Percentiles rank a stretch among this genome's conserved stretches.
These are phyloP conservation scores for Poeciliopsis retropinna DNA, from an alignment of 2,113 vertebrate genomes.

Conservation along the genomic window DNA sequence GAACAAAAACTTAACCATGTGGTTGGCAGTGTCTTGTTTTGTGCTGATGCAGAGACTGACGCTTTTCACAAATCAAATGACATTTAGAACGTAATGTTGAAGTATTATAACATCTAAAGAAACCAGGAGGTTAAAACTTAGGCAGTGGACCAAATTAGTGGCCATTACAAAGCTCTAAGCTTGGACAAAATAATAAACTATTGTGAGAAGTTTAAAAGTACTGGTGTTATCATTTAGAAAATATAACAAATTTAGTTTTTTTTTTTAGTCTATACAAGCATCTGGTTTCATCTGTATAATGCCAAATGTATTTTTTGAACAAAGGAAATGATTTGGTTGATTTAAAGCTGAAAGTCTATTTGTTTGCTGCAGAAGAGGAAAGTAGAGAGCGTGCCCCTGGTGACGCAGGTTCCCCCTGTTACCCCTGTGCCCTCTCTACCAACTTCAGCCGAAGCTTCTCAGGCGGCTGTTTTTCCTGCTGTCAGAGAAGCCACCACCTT, in stretches of 20 bases:
- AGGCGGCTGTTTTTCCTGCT: conserved; percentile 85
- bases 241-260: background rate
- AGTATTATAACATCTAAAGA: too few relatives aligned
- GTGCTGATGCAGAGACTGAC: too few relatives aligned
- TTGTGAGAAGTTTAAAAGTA: too few relatives aligned
- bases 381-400: conserved; percentile 84
- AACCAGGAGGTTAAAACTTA: too few relatives aligned
- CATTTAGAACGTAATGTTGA: too few relatives aligned
- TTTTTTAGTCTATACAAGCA: background rate
- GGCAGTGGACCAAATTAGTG: too few relatives aligned
- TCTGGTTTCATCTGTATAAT: background rate
- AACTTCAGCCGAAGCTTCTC: conserved; percentile 82
- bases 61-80: too few relatives aligned
- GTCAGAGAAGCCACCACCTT: conserved; percentile 77
- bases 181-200: background rate
- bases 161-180: too few relatives aligned
- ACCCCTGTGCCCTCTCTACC: conserved; percentile 83
- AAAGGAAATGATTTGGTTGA: background rate
- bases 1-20: too few relatives aligned
- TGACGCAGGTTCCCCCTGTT: conserved; percentile 79
- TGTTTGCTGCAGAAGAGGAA: conserved; percentile 88
- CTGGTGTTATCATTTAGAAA: background rate
- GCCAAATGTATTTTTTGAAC: background rate
- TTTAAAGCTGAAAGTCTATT: conserved; percentile 21
- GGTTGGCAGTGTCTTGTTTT: too few relatives aligned